A percentile compares a stretch with the other conserved stretches of the same genome.
Evolutionary conservation across 2,113 vertebrate species (phyloP).

Genomic region (Sigmodon hispidus): DNA sequence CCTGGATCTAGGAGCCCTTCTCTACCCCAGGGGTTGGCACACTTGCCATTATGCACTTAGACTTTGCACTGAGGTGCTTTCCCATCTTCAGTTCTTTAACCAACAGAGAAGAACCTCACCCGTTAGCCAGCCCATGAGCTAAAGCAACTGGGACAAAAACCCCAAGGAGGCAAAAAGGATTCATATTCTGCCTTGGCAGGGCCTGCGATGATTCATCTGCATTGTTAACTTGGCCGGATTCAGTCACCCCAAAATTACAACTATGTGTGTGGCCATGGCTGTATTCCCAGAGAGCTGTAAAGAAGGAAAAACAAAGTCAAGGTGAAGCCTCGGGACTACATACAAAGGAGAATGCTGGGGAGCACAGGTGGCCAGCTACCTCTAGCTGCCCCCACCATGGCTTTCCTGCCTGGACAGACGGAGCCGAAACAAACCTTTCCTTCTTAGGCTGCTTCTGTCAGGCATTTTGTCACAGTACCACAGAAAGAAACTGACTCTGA

Average conservation of each 20-base stretch:
- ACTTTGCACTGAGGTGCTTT: neutral
- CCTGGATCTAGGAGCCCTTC: neutral
- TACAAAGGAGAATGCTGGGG: neutral
- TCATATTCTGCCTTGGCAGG: neutral
- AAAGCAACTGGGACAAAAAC: neutral
- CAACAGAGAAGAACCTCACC: neutral
- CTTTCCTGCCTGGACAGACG: accelerated
- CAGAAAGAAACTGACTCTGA: neutral
- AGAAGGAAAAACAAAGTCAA: neutral
- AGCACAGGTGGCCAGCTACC: neutral
- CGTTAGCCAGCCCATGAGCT: neutral
- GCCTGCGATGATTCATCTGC: neutral
- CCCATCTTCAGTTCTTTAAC: neutral
- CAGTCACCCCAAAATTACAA: neutral
- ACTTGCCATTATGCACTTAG: neutral
- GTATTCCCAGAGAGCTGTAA: neutral
- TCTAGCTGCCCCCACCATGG: neutral
- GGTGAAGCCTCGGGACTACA: neutral
- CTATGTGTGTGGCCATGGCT: neutral
- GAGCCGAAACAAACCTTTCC: neutral
- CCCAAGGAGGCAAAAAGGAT: neutral
- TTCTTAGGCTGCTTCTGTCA: neutral
- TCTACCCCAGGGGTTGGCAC: no score
- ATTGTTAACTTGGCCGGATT: neutral
- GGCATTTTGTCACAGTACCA: neutral